A percentile compares a stretch with the other conserved stretches of the same genome.
Evolutionary conservation across 2,797 vertebrate genomes (phyloP).

Genomic region (Eremophila alpestris): DNA sequence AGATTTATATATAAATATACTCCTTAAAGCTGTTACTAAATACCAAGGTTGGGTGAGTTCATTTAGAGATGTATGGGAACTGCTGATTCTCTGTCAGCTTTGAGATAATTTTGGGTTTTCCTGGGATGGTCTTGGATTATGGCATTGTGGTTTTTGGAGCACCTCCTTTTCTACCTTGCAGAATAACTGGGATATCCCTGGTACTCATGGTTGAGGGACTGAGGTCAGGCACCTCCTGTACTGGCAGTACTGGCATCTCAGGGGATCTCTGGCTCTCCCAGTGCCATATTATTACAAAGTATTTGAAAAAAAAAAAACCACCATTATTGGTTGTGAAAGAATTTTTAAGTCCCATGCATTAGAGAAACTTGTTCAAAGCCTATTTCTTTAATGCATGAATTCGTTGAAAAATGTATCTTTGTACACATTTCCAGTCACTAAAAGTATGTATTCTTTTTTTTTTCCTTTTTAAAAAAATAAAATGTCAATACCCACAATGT

Average conservation of each 20-base stretch:
- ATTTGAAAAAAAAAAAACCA: background rate
- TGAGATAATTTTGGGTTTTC: background rate
- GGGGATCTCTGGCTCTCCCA: conserved; percentile 35
- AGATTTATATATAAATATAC: conserved; percentile 9
- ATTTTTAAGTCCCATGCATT: background rate
- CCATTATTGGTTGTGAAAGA: background rate
- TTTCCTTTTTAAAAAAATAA: conserved; percentile 29
- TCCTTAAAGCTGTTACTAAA: conserved; percentile 28
- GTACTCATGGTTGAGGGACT: background rate
- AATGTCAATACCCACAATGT: background rate
- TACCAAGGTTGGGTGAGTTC: conserved; percentile 4
- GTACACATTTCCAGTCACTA: conserved; percentile 6
- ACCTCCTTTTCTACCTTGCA: background rate
- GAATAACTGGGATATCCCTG: background rate
- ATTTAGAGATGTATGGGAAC: conserved; percentile 17
- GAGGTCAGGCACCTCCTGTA: background rate
- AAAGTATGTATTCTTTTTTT: background rate
- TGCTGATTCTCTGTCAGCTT: background rate
- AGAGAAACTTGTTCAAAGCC: background rate
- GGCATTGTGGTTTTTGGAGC: background rate
- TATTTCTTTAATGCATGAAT: background rate
- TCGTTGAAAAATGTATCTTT: background rate
- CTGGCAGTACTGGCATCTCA: conserved; percentile 4
- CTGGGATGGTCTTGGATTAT: background rate
- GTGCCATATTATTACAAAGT: background rate